Percentiles rank a stretch among this genome's conserved stretches.
These are phyloP conservation scores for Nemurella pictetii DNA, from an alignment of 2,888 invertebrate genomes.

Conservation along the genomic window DNA sequence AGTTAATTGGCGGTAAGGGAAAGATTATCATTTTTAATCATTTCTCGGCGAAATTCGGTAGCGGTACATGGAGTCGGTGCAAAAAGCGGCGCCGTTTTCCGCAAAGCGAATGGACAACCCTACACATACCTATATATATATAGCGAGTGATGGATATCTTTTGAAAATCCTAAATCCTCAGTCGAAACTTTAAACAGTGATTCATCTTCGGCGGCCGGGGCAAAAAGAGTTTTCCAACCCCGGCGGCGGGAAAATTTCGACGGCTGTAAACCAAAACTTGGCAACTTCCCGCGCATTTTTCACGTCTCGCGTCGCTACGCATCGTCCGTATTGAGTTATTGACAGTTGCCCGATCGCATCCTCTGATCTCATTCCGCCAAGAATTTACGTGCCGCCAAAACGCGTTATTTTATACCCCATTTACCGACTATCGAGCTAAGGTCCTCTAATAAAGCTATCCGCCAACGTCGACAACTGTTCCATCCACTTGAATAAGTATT, in stretches of 20 bases:
- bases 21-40: not conserved
- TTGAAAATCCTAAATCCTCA: not conserved
- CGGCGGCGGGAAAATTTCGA: not conserved
- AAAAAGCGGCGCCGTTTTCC: too few species aligned
- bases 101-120: not conserved
- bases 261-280: not conserved
- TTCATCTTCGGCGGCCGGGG: not conserved
- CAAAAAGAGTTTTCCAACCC: not conserved
- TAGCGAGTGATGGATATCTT: not conserved
- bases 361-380: not conserved
- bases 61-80: too few species aligned
- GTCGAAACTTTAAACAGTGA: not conserved
- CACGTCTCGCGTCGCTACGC: not conserved
- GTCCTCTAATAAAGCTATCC: conserved; percentile 1
- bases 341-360: not conserved
- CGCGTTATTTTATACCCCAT: not conserved
- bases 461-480: not conserved
- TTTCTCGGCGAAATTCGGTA: not conserved
- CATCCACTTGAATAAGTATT: not conserved
- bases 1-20: not conserved
- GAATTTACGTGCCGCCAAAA: not conserved
- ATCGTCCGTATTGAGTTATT: not conserved
- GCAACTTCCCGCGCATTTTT: not conserved
- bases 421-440: not conserved
- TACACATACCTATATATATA: too few species aligned